Conservation (phyloP, 2,888 invertebrate genomes). For the Drosophila atripex region DNA sequence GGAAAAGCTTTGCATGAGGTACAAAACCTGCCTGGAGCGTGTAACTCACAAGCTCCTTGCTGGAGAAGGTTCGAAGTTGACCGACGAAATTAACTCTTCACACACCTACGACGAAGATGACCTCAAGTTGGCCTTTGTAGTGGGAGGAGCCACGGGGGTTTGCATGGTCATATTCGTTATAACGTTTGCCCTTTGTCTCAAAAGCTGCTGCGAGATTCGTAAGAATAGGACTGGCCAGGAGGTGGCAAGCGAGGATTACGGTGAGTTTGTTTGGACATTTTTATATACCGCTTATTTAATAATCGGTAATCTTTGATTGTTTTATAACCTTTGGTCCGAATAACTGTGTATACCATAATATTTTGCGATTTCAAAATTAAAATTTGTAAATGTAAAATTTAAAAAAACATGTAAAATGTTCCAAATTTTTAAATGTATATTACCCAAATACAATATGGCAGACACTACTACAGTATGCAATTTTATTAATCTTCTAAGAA, state of each 20-base stretch:
- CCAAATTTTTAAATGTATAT: too few relatives aligned
- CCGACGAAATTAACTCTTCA: constrained; percentile 36
- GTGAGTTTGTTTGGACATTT: constrained; percentile 44
- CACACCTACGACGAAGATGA: constrained; percentile 72
- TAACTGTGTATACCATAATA: too few relatives aligned
- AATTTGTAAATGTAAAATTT: too few relatives aligned
- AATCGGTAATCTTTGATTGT: too few relatives aligned
- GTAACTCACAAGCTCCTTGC: constrained; percentile 62
- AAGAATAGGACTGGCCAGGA: constrained; percentile 40
- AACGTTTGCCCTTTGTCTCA: constrained; percentile 74
- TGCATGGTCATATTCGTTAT: constrained; percentile 72
- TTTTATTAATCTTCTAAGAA: too few relatives aligned
- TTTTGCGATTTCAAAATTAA: too few relatives aligned
- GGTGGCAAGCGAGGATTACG: constrained; percentile 33
- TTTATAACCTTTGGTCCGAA: too few relatives aligned
- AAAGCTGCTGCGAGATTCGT: constrained; percentile 64
- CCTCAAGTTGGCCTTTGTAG: constrained; percentile 76
- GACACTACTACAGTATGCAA: too few relatives aligned
- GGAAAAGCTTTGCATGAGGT: constrained; percentile 69
- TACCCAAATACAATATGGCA: too few relatives aligned
- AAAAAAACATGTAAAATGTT: too few relatives aligned
- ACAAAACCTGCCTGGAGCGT: constrained; percentile 73
- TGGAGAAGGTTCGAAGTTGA: constrained; percentile 39
- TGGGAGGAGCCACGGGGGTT: constrained; percentile 77
- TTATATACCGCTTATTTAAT: background rate